A percentile compares a stretch with the other conserved stretches of the same genome.
These are phyloP conservation scores for Poeciliopsis presidionis DNA, from an alignment of 2,797 vertebrate genomes.

Conservation along the genomic window DNA sequence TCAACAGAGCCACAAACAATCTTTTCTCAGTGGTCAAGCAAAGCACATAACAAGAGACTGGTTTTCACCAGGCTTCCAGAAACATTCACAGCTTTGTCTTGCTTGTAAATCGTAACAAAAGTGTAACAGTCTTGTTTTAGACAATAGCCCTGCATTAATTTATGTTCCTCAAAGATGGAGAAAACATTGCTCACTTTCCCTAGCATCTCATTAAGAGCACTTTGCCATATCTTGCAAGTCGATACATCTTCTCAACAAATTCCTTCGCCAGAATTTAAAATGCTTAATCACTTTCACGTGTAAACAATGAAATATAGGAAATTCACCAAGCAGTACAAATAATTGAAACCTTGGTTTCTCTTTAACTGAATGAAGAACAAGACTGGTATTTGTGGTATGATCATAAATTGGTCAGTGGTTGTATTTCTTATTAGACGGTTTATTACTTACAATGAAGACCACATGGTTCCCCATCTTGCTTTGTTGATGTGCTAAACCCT, in stretches of 20 bases:
- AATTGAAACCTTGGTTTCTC: background rate
- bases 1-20: no score
- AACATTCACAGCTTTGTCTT: background rate
- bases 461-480: slow-evolving; percentile 18
- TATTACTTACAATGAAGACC: slow-evolving; percentile 36
- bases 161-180: background rate
- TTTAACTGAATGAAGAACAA: slow-evolving; percentile 38
- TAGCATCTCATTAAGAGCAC: background rate
- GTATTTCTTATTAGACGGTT: slow-evolving; percentile 68
- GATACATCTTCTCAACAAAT: background rate
- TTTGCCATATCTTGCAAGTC: background rate
- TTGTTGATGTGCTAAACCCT: slow-evolving; percentile 6
- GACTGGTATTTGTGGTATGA: slow-evolving; percentile 50
- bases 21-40: no score
- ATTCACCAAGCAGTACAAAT: background rate
- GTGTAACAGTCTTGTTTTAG: background rate
- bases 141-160: background rate
- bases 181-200: background rate
- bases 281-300: background rate
- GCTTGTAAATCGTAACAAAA: background rate
- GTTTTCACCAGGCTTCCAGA: background rate
- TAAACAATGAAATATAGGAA: background rate
- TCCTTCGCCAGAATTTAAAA: background rate
- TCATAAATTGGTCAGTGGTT: slow-evolving; percentile 64
- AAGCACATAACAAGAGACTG: no score